These are phyloP conservation scores for Aurelia sp. DNA, from an alignment of 30 jellyfish, hydroid and myxozoan genomes.

Conservation along the genomic window DNA sequence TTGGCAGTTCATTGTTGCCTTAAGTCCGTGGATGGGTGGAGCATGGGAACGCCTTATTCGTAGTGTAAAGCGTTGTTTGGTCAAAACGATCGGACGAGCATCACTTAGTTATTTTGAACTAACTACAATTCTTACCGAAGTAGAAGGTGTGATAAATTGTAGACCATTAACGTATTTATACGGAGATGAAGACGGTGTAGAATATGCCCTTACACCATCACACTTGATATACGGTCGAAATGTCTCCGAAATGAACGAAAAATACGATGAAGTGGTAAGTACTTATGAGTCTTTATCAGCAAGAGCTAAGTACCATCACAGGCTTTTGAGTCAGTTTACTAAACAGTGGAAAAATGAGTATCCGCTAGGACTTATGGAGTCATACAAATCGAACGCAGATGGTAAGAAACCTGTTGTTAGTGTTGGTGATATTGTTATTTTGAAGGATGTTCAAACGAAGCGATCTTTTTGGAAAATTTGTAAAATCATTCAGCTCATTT, in stretches of 20 bases:
- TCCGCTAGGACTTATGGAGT: constrained; percentile 20
- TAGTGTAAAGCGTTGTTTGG: neutral
- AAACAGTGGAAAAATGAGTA: constrained; percentile 60
- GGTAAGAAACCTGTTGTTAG: constrained; percentile 1
- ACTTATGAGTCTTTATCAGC: constrained; percentile 36
- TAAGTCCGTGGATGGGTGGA: constrained; percentile 10
- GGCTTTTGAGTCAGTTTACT: constrained; percentile 19
- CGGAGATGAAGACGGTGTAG: constrained; percentile 26
- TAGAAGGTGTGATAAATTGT: constrained; percentile 29
- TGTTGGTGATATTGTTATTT: constrained; percentile 12
- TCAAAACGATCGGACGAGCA: neutral
- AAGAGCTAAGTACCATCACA: constrained; percentile 22
- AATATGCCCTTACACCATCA: constrained; percentile 38
- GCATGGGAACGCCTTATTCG: constrained; percentile 19
- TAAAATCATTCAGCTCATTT: constrained; percentile 14
- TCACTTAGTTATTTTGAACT: constrained; percentile 26
- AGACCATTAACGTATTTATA: constrained; percentile 41
- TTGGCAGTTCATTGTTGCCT: neutral
- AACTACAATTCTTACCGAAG: constrained; percentile 38
- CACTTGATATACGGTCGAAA: constrained; percentile 24
- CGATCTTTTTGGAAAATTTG: constrained; percentile 45
- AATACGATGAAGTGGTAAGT: constrained; percentile 38
- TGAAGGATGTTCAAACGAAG: constrained; percentile 38
- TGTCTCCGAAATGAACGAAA: neutral
- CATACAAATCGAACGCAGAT: constrained; percentile 1